Evolutionary conservation across 1,140 invertebrate species (phyloP).

Genomic region (Sesamia nonagrioides): DNA sequence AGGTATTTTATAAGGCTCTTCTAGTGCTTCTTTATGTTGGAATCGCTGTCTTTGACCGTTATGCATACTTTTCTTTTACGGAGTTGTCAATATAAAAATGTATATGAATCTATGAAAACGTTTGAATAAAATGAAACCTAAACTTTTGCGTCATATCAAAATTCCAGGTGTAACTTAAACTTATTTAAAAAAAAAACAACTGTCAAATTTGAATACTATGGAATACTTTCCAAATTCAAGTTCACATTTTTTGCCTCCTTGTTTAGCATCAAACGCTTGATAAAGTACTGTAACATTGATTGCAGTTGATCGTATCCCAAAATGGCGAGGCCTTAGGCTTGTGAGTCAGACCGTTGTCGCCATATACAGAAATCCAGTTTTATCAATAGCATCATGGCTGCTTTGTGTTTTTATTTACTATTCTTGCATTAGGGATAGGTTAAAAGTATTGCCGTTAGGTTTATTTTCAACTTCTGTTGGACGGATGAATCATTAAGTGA

Average conservation of each 20-base stretch:
- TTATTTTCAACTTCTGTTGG: not conserved
- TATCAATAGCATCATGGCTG: not conserved
- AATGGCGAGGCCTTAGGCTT: conserved; percentile 17
- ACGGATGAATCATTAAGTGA: not conserved
- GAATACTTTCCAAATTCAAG: not conserved
- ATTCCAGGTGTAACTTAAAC: too few species aligned
- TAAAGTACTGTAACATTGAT: conserved; percentile 1
- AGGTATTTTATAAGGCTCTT: not conserved
- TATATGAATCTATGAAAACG: too few species aligned
- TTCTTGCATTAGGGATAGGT: not conserved
- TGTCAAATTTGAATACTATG: not conserved
- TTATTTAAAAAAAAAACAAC: not conserved
- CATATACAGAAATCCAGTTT: not conserved
- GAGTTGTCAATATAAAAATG: too few species aligned
- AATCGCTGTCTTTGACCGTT: not conserved
- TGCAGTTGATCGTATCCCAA: conserved; percentile 11
- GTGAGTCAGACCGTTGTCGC: conserved; percentile 1
- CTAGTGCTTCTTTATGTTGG: too few species aligned
- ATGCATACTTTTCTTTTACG: too few species aligned
- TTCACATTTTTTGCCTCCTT: not conserved
- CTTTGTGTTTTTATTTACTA: not conserved
- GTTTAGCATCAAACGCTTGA: not conserved
- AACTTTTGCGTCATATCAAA: too few species aligned
- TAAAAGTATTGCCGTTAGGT: not conserved
- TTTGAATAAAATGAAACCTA: too few species aligned